Conservation (phyloP, 2,888 invertebrate genomes). For the Noctua fimbriata region DNA sequence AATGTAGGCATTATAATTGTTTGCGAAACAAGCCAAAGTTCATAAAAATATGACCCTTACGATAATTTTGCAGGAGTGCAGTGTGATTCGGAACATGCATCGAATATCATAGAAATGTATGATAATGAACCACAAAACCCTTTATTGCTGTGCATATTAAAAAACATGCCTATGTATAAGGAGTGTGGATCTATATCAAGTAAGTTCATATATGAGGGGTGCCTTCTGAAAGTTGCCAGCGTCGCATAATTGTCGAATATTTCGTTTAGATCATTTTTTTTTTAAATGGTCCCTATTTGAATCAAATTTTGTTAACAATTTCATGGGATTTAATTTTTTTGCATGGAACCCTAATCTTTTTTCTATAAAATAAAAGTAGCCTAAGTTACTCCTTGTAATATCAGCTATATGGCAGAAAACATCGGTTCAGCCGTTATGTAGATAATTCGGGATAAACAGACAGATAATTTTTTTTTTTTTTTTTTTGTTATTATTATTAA, state of each 20-base stretch:
- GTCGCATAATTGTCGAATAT: not conserved
- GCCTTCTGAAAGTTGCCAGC: not conserved
- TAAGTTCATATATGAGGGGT: constrained; percentile 37
- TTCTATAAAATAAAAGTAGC: no score
- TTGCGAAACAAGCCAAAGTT: not conserved
- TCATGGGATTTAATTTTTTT: no score
- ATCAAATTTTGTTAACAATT: no score
- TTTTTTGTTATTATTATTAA: no score
- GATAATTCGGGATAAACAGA: no score
- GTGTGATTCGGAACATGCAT: constrained; percentile 82
- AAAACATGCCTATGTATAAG: constrained; percentile 74
- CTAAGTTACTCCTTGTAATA: no score
- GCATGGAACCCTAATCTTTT: no score
- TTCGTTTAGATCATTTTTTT: not conserved
- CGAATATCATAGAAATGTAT: constrained; percentile 79
- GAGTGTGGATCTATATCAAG: constrained; percentile 28
- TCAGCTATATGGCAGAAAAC: no score
- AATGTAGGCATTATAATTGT: not conserved
- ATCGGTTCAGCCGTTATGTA: no score
- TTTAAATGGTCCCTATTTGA: no score
- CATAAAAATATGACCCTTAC: not conserved
- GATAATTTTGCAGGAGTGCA: constrained; percentile 78
- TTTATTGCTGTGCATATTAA: constrained; percentile 81
- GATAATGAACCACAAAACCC: constrained; percentile 72
- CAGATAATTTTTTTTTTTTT: no score